These are phyloP conservation scores for Cynaeus angustus DNA, from an alignment of 2,888 invertebrate genomes.

Conservation along the genomic window DNA sequence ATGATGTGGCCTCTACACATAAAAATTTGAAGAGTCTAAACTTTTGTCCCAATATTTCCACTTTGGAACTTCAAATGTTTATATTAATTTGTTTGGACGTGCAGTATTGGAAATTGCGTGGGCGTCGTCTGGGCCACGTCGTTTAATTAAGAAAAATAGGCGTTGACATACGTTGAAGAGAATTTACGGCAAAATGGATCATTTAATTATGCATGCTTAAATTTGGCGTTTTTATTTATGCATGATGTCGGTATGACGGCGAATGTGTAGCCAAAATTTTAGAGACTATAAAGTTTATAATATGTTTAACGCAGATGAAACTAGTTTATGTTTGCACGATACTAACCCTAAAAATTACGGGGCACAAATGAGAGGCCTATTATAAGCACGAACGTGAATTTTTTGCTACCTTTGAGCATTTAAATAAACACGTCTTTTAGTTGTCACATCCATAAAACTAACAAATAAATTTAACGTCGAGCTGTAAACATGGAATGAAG, in stretches of 20 bases:
- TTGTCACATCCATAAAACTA: conserved; percentile 4
- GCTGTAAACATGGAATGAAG: neutral
- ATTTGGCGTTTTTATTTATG: conserved; percentile 2
- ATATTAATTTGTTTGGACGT: no score
- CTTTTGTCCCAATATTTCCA: neutral
- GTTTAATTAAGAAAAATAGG: conserved; percentile 6
- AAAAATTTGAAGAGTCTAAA: conserved; percentile 2
- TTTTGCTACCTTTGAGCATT: neutral
- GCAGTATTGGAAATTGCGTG: no score
- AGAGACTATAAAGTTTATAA: conserved; percentile 39
- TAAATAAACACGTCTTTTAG: conserved; percentile 1
- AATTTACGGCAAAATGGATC: conserved; percentile 2
- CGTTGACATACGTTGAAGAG: neutral
- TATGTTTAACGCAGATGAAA: conserved; percentile 36
- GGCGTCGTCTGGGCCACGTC: neutral
- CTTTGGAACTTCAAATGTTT: neutral
- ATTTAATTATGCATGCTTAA: conserved; percentile 15
- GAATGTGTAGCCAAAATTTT: conserved; percentile 29
- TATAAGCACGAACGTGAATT: neutral
- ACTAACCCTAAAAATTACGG: conserved; percentile 13
- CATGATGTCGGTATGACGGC: conserved; percentile 2
- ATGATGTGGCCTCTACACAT: conserved; percentile 5
- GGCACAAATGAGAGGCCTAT: neutral
- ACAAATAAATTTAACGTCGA: neutral
- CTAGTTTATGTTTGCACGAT: conserved; percentile 17